These are phyloP conservation scores for Drosophila differens DNA, from an alignment of 2,888 invertebrate genomes.

Conservation along the genomic window DNA sequence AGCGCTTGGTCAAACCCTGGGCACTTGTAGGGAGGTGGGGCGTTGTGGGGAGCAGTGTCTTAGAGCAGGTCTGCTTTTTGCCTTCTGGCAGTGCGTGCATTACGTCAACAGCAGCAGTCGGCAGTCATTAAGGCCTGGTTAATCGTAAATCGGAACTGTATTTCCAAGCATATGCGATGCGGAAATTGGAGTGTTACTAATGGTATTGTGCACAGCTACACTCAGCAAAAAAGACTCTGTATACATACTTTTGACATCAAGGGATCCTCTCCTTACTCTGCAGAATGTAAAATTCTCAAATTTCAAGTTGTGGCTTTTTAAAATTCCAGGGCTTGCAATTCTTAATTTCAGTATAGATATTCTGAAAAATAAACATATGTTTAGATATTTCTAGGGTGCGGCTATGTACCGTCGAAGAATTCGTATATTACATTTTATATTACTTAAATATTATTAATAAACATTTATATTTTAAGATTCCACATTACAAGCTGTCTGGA, in stretches of 20 bases:
- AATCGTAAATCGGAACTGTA: conserved; percentile 69
- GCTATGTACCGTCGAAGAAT: too few species aligned
- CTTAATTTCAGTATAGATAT: not conserved
- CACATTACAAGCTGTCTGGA: too few species aligned
- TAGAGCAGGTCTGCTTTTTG: conserved; percentile 11
- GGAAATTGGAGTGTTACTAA: conserved; percentile 63
- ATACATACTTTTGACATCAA: not conserved
- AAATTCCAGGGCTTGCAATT: too few species aligned
- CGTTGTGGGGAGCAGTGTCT: not conserved
- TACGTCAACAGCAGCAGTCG: conserved; percentile 63
- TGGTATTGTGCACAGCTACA: conserved; percentile 38
- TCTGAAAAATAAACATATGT: not conserved
- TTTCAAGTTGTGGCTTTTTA: not conserved
- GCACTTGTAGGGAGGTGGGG: conserved; percentile 4
- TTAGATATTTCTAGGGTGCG: not conserved
- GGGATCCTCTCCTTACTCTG: rapidly evolving
- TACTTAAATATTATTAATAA: too few species aligned
- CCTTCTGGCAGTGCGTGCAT: conserved; percentile 72
- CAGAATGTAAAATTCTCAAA: not conserved
- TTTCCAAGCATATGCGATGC: conserved; percentile 56
- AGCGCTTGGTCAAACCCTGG: conserved; percentile 51
- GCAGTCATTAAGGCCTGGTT: conserved; percentile 56
- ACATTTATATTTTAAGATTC: too few species aligned
- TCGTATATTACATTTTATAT: too few species aligned
- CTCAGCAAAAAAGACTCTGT: conserved; percentile 3